Evolutionary conservation across 2,113 vertebrate species (phyloP).

Genomic region (Sinocyclocheilus anshuiensis): DNA sequence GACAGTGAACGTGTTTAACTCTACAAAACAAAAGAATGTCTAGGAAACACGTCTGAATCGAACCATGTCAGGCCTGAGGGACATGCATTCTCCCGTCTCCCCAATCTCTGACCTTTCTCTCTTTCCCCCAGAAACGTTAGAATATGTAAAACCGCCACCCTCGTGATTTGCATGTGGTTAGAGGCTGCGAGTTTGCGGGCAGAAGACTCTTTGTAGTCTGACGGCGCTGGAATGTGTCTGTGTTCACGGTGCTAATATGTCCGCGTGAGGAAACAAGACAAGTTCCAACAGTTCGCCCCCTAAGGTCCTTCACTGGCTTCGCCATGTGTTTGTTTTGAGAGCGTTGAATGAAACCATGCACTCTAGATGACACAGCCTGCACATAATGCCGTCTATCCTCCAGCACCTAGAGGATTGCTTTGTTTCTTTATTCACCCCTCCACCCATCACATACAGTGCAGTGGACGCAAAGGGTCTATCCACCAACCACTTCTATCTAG

Average conservation of each 20-base stretch:
- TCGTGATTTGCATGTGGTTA: constrained; percentile 53
- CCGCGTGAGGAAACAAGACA: constrained; percentile 35
- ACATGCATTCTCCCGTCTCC: constrained; percentile 3
- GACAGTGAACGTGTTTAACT: neutral
- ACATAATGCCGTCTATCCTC: constrained; percentile 30
- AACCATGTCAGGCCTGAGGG: neutral
- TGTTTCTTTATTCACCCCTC: constrained; percentile 30
- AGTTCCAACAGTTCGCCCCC: constrained; percentile 52
- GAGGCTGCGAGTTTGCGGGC: constrained; percentile 29
- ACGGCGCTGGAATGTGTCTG: constrained; percentile 44
- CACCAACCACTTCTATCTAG: constrained; percentile 12
- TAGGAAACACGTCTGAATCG: constrained; percentile 12
- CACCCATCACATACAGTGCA: neutral
- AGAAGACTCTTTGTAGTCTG: constrained; percentile 46
- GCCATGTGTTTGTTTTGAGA: constrained; percentile 38
- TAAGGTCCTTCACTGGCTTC: constrained; percentile 37
- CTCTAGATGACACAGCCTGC: constrained; percentile 25
- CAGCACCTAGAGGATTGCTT: constrained; percentile 17
- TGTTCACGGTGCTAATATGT: constrained; percentile 51
- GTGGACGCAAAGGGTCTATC: neutral
- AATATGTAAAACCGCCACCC: constrained; percentile 46
- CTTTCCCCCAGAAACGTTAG: neutral
- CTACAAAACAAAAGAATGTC: constrained; percentile 5
- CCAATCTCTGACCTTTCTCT: neutral
- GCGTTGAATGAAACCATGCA: constrained; percentile 36